phyloP scores from a whole-genome alignment of 2,113 vertebrate genomes.

The Oophaga pumilio region DNA sequence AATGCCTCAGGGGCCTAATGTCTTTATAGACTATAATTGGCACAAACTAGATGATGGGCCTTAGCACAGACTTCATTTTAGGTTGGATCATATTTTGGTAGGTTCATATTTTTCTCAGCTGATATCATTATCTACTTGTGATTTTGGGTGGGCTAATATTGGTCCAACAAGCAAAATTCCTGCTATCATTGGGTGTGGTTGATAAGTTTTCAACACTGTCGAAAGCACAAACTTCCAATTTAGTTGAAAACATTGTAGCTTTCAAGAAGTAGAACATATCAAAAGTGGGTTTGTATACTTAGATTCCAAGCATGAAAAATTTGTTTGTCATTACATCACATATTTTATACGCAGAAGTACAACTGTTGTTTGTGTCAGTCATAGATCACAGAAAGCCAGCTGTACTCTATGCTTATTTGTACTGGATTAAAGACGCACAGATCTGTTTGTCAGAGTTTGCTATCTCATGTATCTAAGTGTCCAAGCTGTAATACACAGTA shows the following conservation, averaged over 20 bases:
- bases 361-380: not conserved
- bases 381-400: conserved; percentile 10
- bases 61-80: too few relatives aligned
- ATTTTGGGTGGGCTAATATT: not conserved
- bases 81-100: too few relatives aligned
- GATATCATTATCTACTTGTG: not conserved
- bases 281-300: not conserved
- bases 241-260: too few relatives aligned
- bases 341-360: conserved; percentile 5
- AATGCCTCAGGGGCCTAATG: not conserved
- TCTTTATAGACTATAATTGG: too few relatives aligned
- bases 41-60: too few relatives aligned
- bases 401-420: not conserved
- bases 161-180: not conserved
- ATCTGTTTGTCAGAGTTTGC: conserved; percentile 6
- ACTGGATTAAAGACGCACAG: not conserved
- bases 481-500: conserved; percentile 42
- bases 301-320: not conserved
- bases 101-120: not conserved
- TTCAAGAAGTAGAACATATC: not conserved
- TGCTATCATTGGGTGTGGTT: not conserved
- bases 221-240: not conserved
- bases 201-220: not conserved
- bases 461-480: conserved; percentile 37
- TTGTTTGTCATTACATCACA: conserved; percentile 7